Conservation (phyloP, 2,888 invertebrate genomes). For the Drosophila eohydei region DNA sequence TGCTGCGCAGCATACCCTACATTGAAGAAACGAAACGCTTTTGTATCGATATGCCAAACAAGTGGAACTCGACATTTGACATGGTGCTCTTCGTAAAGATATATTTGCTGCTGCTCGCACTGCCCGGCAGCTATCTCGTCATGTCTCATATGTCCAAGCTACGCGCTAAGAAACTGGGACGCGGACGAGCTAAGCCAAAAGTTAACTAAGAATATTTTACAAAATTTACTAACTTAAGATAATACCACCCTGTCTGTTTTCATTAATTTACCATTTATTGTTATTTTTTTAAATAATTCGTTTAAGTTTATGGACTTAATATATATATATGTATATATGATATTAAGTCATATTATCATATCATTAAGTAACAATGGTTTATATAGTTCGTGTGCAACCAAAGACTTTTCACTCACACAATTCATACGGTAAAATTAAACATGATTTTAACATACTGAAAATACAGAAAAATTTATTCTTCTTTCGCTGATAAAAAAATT, state of each 20-base stretch:
- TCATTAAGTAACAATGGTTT: no score
- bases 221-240: background rate
- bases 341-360: no score
- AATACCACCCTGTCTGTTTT: background rate
- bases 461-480: background rate
- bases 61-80: conserved; percentile 94
- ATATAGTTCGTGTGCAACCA: background rate
- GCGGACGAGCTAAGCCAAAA: conserved; percentile 79
- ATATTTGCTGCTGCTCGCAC: conserved; percentile 90
- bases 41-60: conserved; percentile 92
- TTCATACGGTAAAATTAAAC: background rate
- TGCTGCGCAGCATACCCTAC: conserved; percentile 93
- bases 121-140: conserved; percentile 91
- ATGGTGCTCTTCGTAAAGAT: conserved; percentile 92
- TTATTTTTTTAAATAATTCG: background rate
- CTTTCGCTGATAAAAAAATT: background rate
- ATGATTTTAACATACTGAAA: background rate
- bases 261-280: background rate
- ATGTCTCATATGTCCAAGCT: conserved; percentile 94
- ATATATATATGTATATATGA: background rate
- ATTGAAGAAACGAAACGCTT: conserved; percentile 93
- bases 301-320: background rate
- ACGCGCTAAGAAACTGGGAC: conserved; percentile 88
- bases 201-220: conserved; percentile 23
- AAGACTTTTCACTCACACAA: conserved; percentile 3